Percentiles rank a stretch among this genome's conserved stretches.
These are phyloP conservation scores for Pteronotus mesoamericanus DNA, from an alignment of 2,797 vertebrate species.

Conservation along the genomic window DNA sequence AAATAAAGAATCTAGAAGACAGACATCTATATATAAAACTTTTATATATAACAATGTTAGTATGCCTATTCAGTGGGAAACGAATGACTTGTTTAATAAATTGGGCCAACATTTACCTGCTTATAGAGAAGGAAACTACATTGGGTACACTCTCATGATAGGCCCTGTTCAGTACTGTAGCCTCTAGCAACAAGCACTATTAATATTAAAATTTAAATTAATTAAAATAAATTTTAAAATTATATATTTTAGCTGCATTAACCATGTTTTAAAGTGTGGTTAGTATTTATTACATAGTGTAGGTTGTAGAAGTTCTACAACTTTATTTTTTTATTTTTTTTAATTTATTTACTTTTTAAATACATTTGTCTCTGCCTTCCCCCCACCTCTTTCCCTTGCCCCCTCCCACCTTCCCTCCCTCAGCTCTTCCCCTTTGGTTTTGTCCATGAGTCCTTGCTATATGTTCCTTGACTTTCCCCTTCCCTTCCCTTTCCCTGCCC, in stretches of 20 bases:
- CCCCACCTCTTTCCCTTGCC: no score
- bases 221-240: slow-evolving; percentile 4
- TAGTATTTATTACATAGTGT: background rate
- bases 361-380: no score
- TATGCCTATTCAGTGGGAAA: background rate
- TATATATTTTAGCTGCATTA: background rate
- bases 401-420: no score
- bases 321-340: no score
- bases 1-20: slow-evolving; percentile 25
- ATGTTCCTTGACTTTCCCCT: no score
- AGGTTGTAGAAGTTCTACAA: background rate
- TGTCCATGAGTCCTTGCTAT: no score
- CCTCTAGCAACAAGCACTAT: background rate
- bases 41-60: background rate
- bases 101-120: background rate
- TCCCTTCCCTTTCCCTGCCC: no score
- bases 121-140: background rate
- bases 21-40: background rate
- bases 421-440: no score
- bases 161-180: background rate
- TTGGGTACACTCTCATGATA: background rate
- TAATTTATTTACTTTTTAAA: no score
- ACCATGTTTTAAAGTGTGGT: background rate
- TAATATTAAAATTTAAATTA: background rate
- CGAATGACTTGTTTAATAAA: background rate